Base-by-base conservation (phyloP, 2,797 vertebrate genomes). In the Pelochelys cantorii region DNA sequence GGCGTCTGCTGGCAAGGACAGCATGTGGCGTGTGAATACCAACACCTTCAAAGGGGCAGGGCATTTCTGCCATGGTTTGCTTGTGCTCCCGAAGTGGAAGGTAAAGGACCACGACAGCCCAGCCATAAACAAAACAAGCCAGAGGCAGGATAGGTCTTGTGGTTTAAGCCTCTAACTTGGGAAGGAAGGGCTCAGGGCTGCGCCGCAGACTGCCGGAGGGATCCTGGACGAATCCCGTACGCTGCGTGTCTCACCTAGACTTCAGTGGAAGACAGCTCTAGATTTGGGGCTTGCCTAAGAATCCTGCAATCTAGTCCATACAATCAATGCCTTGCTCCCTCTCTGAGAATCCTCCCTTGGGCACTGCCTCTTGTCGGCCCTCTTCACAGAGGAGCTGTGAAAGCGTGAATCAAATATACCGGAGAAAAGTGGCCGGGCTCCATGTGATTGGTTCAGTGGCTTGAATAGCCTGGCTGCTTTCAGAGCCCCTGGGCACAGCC, bases 1-100 rank as follows among this genome's bases (percentile, higher is more conserved):
- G 5, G 42, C 42, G 5, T 42, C 42, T 42, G 5, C 42, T 42
- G 42, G 42, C 42, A 42, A 42, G 42, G 42, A 42, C 42, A 42
- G 42, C 6, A 6, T 42, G 42, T 42, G 6, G 42, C 5, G 42
- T 42, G 42, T 42, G 42, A 42, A 42, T 42, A 42, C 42, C 12
- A 8, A 3, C 0, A 0, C 12, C 11, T 31, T 68, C 65, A 17
- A 22, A 4, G 18, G 65, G n/a, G n/a, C 65, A 68, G 65, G 65
- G 65, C 20, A 22, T 68, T 34, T 34, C 62, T 68, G 62, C 62
- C 62, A 10, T 8, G 62, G 31, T 68, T 34, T 34, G 5, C 65
- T 68, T 68, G 65, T 68, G 65, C n/a, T 68, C 4, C 4, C 20
- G 17, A n/a, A 68, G 65, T 68, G 65, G 17, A 34, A 34, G 65